A percentile compares a stretch with the other conserved stretches of the same genome.
phyloP scores from a whole-genome alignment of 2,888 invertebrate species.

The Polyommatus icarus region DNA sequence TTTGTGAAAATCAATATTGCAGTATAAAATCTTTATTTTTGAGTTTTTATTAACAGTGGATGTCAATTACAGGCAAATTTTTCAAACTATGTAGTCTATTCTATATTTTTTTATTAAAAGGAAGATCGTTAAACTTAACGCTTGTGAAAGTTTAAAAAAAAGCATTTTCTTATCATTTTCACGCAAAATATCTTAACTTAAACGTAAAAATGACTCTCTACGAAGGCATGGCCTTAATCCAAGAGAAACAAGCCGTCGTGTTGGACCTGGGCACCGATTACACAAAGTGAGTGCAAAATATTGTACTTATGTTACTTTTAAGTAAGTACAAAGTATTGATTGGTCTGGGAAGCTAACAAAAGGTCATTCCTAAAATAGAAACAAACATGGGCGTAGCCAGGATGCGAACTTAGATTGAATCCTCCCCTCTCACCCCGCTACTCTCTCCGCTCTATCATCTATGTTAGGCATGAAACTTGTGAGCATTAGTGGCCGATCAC shows the following conservation, averaged over 20 bases:
- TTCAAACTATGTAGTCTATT: not conserved
- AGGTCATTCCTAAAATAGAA: no score
- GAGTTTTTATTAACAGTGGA: not conserved
- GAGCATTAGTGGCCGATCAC: no score
- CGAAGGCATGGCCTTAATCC: constrained; percentile 88
- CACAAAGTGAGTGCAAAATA: constrained; percentile 86
- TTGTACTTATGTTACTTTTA: not conserved
- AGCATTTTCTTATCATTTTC: not conserved
- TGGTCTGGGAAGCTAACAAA: no score
- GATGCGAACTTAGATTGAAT: no score
- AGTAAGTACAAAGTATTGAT: not conserved
- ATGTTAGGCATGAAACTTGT: no score
- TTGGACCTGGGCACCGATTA: constrained; percentile 94
- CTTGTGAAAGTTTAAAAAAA: not conserved
- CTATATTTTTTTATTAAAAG: not conserved
- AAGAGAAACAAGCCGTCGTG: constrained; percentile 94
- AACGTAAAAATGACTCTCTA: constrained; percentile 84
- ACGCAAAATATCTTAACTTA: not conserved
- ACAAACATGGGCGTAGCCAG: no score
- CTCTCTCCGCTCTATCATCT: no score
- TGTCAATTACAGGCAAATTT: not conserved
- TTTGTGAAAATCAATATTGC: not conserved
- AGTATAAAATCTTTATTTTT: not conserved
- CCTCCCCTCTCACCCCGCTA: no score
- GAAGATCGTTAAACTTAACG: not conserved